phyloP scores from a whole-genome alignment of 2,113 vertebrate species.

The Rhinoderma darwinii region DNA sequence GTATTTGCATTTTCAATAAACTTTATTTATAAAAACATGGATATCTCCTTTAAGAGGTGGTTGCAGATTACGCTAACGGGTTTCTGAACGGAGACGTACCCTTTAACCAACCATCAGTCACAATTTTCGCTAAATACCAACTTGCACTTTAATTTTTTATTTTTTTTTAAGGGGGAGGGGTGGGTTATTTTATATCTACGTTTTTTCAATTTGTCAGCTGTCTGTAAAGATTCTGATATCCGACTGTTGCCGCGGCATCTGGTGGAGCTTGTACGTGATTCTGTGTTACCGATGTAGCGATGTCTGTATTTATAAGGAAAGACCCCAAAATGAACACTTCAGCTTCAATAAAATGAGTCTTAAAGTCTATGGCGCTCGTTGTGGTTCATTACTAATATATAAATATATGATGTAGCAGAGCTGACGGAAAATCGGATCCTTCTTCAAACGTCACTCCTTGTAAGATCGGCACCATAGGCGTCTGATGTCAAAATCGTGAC shows the following conservation, averaged over 20 bases:
- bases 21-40: too few relatives aligned
- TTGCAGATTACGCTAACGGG: too few relatives aligned
- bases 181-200: background rate
- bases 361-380: constrained; percentile 54
- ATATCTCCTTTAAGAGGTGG: too few relatives aligned
- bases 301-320: constrained; percentile 77
- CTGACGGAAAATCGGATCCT: too few relatives aligned
- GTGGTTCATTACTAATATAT: background rate
- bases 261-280: constrained; percentile 73
- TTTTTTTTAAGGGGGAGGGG: background rate
- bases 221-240: background rate
- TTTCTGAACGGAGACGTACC: too few relatives aligned
- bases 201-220: constrained; percentile 19
- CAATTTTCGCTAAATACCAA: background rate
- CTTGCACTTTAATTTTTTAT: constrained; percentile 45
- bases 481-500: too few relatives aligned
- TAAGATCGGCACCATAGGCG: too few relatives aligned
- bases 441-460: too few relatives aligned
- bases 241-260: constrained; percentile 69
- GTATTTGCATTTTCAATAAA: too few relatives aligned
- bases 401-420: background rate
- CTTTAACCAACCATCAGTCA: too few relatives aligned
- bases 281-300: constrained; percentile 76
- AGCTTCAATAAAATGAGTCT: constrained; percentile 74
- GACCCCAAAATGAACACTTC: constrained; percentile 72